Evolutionary conservation across 2,113 vertebrate genomes (phyloP).

Genomic region (Phaethornis superciliosus): DNA sequence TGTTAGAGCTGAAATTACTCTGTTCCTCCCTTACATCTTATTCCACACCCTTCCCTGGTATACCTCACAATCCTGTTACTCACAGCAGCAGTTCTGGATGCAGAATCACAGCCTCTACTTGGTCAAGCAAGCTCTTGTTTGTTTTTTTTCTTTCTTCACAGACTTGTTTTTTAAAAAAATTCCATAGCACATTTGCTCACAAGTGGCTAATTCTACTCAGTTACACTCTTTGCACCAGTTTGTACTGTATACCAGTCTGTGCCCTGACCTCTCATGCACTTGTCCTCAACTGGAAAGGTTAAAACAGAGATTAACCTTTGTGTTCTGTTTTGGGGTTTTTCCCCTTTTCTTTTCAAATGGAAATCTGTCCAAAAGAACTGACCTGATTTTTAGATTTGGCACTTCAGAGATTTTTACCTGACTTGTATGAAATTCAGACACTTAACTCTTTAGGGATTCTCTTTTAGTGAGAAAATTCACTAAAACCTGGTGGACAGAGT

Average conservation of each 20-base stretch:
- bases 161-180: neutral
- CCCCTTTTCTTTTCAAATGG: neutral
- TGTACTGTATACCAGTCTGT: neutral
- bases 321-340: too few relatives aligned
- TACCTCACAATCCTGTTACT: neutral
- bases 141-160: neutral
- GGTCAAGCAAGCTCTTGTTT: neutral
- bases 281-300: neutral
- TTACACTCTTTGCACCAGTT: neutral
- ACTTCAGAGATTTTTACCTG: neutral
- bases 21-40: neutral
- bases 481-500: fast-evolving
- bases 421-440: neutral
- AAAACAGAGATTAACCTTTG: neutral
- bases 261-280: neutral
- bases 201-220: neutral
- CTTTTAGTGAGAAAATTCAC: neutral
- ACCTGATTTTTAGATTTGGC: neutral
- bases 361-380: neutral
- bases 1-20: neutral
- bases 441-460: neutral
- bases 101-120: neutral
- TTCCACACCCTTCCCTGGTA: too few relatives aligned
- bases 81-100: neutral
- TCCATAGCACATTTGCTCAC: neutral